Percentiles rank a stretch among this genome's conserved stretches.
phyloP scores from a whole-genome alignment of 2,797 vertebrate genomes.

The Neoniphon sammara region DNA sequence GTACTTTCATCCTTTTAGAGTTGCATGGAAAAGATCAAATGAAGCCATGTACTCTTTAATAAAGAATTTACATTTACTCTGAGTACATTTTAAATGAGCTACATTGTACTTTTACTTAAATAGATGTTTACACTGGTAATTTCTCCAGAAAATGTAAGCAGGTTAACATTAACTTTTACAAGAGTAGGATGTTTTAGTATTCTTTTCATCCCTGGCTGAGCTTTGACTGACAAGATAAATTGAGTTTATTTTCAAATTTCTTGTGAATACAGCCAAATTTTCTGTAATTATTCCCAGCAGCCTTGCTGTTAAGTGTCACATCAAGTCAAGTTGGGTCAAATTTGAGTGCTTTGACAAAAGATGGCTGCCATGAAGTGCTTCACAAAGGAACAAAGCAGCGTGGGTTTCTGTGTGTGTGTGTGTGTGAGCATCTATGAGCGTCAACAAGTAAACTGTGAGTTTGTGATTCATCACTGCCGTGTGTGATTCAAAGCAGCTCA shows the following conservation, averaged over 20 bases:
- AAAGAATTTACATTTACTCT: no score
- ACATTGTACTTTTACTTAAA: no score
- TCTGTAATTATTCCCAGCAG: neutral
- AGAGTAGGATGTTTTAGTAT: no score
- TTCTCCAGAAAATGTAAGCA: no score
- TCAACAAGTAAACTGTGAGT: constrained; percentile 29
- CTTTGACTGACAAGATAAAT: neutral
- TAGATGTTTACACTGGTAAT: no score
- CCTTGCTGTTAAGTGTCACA: neutral
- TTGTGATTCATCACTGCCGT: constrained; percentile 40
- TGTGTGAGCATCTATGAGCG: constrained; percentile 26
- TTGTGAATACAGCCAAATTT: neutral
- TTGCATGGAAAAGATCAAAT: no score
- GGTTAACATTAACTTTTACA: neutral
- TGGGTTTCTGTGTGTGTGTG: neutral
- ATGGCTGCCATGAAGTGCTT: neutral
- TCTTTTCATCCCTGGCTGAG: no score
- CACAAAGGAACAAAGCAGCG: neutral
- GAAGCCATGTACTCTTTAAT: no score
- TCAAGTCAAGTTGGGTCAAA: neutral
- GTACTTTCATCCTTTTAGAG: no score
- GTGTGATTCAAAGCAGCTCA: constrained; percentile 38
- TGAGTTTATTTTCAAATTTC: neutral
- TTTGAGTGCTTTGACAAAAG: neutral
- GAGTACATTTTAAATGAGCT: no score